A percentile compares a stretch with the other conserved stretches of the same genome.
Conservation (phyloP, 2,888 invertebrate species). For the Eupithecia exiguata region DNA sequence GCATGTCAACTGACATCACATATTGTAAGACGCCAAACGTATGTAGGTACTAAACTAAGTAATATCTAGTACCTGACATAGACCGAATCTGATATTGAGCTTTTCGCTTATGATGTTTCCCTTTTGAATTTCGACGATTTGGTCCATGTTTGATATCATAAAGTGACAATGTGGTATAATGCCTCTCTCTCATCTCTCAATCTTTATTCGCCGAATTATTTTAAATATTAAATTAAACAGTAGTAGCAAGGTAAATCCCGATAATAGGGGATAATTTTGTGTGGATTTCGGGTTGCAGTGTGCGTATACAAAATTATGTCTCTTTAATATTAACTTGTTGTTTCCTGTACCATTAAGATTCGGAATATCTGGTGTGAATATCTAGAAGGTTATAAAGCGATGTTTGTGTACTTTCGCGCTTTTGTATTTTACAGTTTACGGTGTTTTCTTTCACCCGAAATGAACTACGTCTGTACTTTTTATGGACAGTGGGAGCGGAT, state of each 20-base stretch:
- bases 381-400: not conserved
- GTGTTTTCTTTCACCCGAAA: not conserved
- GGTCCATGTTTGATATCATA: not conserved
- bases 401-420: not conserved
- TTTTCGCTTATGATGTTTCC: constrained; percentile 24
- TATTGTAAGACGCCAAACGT: no score
- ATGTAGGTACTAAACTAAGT: not conserved
- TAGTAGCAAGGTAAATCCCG: not conserved
- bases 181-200: no score
- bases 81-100: not conserved
- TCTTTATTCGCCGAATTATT: not conserved
- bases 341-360: not conserved
- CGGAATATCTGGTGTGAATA: not conserved
- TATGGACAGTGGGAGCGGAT: not conserved
- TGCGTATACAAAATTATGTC: not conserved
- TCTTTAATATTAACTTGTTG: not conserved
- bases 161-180: not conserved
- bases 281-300: not conserved
- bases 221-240: not conserved
- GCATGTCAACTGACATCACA: not conserved
- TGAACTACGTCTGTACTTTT: not conserved
- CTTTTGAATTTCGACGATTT: constrained; percentile 34
- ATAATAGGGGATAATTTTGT: not conserved
- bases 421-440: not conserved
- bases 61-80: not conserved